These are phyloP conservation scores for Dasypus novemcinctus DNA, from an alignment of 2,113 vertebrate genomes.

Conservation along the genomic window DNA sequence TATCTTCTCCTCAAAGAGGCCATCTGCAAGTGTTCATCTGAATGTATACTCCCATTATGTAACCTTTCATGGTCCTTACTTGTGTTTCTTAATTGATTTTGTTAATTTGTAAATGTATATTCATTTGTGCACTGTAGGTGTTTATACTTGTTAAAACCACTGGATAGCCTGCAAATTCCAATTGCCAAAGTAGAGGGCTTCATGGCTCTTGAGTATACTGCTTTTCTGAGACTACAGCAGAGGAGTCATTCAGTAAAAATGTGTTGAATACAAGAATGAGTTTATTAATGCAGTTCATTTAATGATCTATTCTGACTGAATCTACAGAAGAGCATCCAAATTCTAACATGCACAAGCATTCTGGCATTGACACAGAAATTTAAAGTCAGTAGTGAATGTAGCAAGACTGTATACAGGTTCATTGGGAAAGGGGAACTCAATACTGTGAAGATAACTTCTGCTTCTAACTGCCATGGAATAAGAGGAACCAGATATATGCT, in stretches of 20 bases:
- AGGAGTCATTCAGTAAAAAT: not conserved
- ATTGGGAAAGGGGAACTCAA: not conserved
- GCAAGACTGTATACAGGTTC: not conserved
- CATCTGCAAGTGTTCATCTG: not conserved
- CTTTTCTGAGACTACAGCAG: not conserved
- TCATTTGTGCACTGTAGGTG: not conserved
- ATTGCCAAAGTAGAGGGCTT: accelerated
- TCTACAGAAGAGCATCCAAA: not conserved
- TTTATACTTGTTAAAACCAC: not conserved
- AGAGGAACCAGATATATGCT: not conserved
- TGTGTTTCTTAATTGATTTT: not conserved
- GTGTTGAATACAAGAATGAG: not conserved
- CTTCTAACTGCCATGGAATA: not conserved
- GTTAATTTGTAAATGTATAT: not conserved
- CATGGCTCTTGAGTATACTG: not conserved
- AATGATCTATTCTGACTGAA: not conserved
- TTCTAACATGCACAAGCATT: too few relatives aligned
- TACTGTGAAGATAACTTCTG: not conserved
- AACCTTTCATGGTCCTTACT: not conserved
- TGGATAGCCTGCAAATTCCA: not conserved
- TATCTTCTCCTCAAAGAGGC: not conserved
- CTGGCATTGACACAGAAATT: not conserved
- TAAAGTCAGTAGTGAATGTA: not conserved
- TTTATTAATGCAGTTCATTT: not conserved
- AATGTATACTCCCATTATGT: not conserved